phyloP scores from a whole-genome alignment of 2,888 invertebrate species.

The Hartigia nigra region DNA sequence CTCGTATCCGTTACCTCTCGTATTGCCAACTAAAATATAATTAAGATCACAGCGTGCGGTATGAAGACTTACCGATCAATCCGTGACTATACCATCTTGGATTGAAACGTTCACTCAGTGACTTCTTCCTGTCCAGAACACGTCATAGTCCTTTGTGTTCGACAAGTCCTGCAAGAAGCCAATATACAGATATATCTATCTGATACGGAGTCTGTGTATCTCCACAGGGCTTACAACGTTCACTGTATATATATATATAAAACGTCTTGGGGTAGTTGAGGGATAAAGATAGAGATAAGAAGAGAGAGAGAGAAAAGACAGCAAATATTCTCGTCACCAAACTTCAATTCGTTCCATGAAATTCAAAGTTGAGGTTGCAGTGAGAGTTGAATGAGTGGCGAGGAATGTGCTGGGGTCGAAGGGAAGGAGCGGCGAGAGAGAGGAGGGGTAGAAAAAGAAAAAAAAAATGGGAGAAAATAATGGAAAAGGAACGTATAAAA shows the following conservation, averaged over 20 bases:
- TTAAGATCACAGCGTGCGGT: background rate
- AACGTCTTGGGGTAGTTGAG: background rate
- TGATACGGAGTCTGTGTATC: background rate
- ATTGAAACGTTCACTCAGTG: background rate
- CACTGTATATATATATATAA: background rate
- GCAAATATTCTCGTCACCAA: background rate
- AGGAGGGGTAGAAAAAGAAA: no score
- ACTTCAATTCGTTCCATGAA: background rate
- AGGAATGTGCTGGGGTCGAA: background rate
- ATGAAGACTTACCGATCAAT: background rate
- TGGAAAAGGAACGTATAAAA: background rate
- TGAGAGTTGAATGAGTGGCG: background rate
- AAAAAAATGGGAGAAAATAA: background rate
- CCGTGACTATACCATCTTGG: background rate
- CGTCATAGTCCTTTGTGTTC: background rate
- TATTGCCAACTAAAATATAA: background rate
- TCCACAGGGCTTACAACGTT: no score
- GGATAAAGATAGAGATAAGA: background rate
- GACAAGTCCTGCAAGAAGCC: background rate
- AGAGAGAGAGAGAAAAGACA: background rate
- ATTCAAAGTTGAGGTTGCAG: background rate
- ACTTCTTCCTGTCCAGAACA: background rate
- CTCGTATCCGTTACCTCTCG: background rate
- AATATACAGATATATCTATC: background rate
- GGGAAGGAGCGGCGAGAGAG: no score